Evolutionary conservation across 1,140 invertebrate species (phyloP), one percentile per base, ranked within the genome.

Genomic region (Euura saliciscinereae): DNA sequence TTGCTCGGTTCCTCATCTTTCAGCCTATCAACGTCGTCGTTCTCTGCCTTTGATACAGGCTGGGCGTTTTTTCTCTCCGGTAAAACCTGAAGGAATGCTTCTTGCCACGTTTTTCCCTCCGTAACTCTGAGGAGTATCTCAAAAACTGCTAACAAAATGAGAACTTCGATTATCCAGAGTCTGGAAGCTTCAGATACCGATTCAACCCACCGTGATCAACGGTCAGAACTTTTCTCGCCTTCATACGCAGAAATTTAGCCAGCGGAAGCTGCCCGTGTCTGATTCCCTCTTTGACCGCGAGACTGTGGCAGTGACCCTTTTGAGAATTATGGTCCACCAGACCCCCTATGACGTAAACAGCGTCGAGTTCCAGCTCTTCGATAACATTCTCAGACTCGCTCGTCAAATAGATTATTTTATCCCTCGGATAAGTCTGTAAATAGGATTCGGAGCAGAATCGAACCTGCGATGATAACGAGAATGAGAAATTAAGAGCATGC

Each of bases 281-380:
- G 10, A 98, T 90, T 28, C 92, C 93, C 82, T 94, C 92, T 82
- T 96, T 90, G 65, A 88, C 77, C 13, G 98, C 98, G 77, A 95
- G 88, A 76, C 92, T 90, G 84, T 95, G 91, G 85, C 96, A 98
- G 13, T 98, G 82, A 5, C 97, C 97, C 93, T 99, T 99, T 78
- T 98, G 93, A 77, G 93, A 90, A 89, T 99, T 99, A 84, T 99
- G 98, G 89, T 99, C 98, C 1, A 99, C 97, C 13, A 99, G 87
- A 68, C 98, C 98, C 65, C 98, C 98, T 86, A 99, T 99, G 64
- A 99, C 92, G 82, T 99, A 99, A 65, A 94, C 91, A 84, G 93
- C 94, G 73, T 93, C 89, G 11, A 94, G 90, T 76, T 96, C 92
- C 74, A 99, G 88, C 68, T 88, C 85, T 70, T 92, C 90, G 71